Conservation (phyloP, 2,888 invertebrate species). For the Mechanitis messenoides region DNA sequence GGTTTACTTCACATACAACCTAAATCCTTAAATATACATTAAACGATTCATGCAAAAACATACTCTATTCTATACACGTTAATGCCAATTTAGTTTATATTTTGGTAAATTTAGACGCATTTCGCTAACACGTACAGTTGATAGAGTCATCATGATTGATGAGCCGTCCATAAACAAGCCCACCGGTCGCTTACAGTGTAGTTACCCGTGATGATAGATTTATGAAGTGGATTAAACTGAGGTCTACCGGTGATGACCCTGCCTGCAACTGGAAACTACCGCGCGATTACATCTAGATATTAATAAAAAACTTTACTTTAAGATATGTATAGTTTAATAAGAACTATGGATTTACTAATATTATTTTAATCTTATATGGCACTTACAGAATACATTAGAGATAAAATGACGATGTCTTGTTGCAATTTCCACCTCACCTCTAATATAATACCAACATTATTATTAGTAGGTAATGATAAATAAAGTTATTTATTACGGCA, state of each 20-base stretch:
- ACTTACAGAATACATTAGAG: conserved; percentile 31
- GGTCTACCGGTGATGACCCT: conserved; percentile 20
- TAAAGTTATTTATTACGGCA: conserved; percentile 51
- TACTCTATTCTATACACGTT: conserved; percentile 18
- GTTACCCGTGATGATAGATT: conserved; percentile 28
- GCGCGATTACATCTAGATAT: conserved; percentile 11
- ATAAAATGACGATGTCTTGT: conserved; percentile 44
- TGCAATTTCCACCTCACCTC: conserved; percentile 44
- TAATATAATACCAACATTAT: conserved; percentile 44
- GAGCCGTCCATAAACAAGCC: conserved; percentile 28
- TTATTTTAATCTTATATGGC: no score
- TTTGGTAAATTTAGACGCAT: conserved; percentile 10
- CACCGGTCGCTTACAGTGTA: conserved; percentile 25
- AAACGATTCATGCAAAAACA: conserved; percentile 16
- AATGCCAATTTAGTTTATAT: conserved; percentile 16
- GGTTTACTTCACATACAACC: conserved; percentile 23
- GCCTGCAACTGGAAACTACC: conserved; percentile 21
- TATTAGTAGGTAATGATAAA: conserved; percentile 43
- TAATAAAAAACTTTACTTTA: conserved; percentile 9
- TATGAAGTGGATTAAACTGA: conserved; percentile 24
- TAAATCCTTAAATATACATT: conserved; percentile 14
- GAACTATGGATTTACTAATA: no score
- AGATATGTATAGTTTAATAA: no score
- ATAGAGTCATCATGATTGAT: conserved; percentile 39
- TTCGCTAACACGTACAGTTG: conserved; percentile 26